Conservation (phyloP, 2,888 invertebrate genomes). For the Dryomyza anilis region DNA sequence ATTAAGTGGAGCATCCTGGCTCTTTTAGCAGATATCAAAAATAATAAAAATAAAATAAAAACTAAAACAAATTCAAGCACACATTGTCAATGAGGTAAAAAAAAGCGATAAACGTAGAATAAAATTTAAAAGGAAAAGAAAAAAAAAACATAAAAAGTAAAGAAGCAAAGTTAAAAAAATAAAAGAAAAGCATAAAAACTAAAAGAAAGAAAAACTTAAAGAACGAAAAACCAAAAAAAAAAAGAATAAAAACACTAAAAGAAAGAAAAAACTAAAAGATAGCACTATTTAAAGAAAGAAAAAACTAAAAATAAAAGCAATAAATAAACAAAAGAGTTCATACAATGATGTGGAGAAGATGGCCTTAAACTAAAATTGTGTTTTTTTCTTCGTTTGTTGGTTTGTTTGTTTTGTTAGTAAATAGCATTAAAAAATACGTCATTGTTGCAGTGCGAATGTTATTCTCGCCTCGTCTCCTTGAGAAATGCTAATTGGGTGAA, state of each 20-base stretch:
- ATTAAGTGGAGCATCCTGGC: no score
- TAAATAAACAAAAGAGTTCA: conserved; percentile 13
- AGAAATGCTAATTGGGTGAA: conserved; percentile 17
- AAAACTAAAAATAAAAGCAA: conserved; percentile 7
- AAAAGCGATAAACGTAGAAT: background rate
- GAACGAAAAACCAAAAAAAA: no score
- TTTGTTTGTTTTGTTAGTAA: no score
- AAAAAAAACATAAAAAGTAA: conserved; percentile 2
- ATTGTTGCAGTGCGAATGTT: conserved; percentile 15
- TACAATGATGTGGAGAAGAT: conserved; percentile 29
- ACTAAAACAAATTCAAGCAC: no score
- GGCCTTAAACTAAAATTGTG: conserved; percentile 21
- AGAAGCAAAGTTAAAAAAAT: no score
- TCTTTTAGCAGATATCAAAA: no score
- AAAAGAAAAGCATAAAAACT: background rate
- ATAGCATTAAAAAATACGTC: conserved; percentile 29
- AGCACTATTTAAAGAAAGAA: background rate
- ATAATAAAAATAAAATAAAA: no score
- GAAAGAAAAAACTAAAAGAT: conserved; percentile 1
- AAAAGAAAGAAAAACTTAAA: background rate
- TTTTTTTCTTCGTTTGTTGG: no score
- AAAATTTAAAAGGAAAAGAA: background rate
- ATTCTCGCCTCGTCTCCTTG: conserved; percentile 7
- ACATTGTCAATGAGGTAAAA: background rate
- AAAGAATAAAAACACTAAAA: background rate